A percentile compares a stretch with the other conserved stretches of the same genome.
These are phyloP conservation scores for Mandrillus leucophaeus DNA, from an alignment of 2,113 vertebrate genomes.

Conservation along the genomic window DNA sequence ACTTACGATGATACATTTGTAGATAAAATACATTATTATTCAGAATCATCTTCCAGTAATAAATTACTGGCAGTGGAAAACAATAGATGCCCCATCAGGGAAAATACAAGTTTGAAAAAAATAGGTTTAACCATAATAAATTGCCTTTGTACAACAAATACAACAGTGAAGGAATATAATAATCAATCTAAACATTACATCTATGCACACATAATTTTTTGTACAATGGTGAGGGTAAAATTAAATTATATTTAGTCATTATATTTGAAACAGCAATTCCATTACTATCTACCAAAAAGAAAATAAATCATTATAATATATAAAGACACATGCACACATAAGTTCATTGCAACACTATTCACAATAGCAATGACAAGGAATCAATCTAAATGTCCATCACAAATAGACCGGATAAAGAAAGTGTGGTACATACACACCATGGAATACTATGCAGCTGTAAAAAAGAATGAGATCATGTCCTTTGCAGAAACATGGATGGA, in stretches of 20 bases:
- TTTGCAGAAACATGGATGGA: no score
- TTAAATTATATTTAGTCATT: neutral
- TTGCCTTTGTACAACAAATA: neutral
- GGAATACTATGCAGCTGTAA: no score
- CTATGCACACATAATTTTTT: neutral
- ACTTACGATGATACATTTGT: neutral
- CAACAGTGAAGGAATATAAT: neutral
- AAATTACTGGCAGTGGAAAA: neutral
- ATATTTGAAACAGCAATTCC: no score
- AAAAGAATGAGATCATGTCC: no score
- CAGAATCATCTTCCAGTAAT: neutral
- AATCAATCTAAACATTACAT: neutral
- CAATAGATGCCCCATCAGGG: neutral
- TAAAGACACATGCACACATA: no score
- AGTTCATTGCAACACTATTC: no score
- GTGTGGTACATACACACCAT: no score
- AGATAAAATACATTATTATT: neutral
- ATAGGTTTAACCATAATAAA: neutral
- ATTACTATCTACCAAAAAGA: no score
- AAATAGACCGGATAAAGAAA: no score
- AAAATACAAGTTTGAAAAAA: neutral
- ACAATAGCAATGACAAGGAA: no score
- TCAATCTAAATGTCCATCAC: no score
- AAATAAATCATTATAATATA: no score
- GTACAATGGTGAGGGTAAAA: neutral